Evolutionary conservation across 1,140 invertebrate genomes (phyloP), one percentile per base, ranked within the genome.

Genomic region (Cyclargus thomasi): DNA sequence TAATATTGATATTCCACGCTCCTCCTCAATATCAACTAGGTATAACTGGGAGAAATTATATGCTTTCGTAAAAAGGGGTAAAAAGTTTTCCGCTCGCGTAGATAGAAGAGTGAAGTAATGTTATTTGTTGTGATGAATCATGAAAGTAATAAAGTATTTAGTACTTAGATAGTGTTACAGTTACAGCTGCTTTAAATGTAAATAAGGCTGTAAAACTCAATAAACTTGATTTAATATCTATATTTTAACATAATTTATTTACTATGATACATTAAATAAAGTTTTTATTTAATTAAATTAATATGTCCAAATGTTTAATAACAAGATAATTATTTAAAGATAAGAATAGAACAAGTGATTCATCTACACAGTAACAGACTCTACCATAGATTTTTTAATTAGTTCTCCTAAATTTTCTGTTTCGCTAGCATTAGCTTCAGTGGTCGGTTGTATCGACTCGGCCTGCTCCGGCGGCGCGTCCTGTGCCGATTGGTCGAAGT

Each of bases 381-480:
- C 97, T 75, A 97, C 96, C 92, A 97, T 97, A 36, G 96, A 96
- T 89, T 97, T 97, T 88, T 97, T 97, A 71, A 97, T 97, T 70
- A 97, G 96, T 92, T 97, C 96, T 53, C 96, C 96, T 85, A 97
- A 97, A 87, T 97, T 97, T 79, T 96, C 95, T 63, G 90, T 87
- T 29, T 88, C 86, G 35, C 73, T 63, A 53, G 75, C 64, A 65
- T 77, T 79, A 73, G 63, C 69, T 69, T 83, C 79, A 4, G 74
- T 70, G 21, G 70, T 53, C 4, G 72, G 36, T 59, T 69, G 79
- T 3, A 72, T 64, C 22, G 75, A 63, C n/a, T 75, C 93, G 16
- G 91, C 84, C 74, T 94, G 94, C 63, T 91, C 23, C 90, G 92
- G 80, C 91, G 92, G 85, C 22, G 94, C 83, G 70, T 95, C 94